A percentile compares a stretch with the other conserved stretches of the same genome.
Conservation (phyloP, 2,888 invertebrate genomes). For the Sabatieria punctata region DNA sequence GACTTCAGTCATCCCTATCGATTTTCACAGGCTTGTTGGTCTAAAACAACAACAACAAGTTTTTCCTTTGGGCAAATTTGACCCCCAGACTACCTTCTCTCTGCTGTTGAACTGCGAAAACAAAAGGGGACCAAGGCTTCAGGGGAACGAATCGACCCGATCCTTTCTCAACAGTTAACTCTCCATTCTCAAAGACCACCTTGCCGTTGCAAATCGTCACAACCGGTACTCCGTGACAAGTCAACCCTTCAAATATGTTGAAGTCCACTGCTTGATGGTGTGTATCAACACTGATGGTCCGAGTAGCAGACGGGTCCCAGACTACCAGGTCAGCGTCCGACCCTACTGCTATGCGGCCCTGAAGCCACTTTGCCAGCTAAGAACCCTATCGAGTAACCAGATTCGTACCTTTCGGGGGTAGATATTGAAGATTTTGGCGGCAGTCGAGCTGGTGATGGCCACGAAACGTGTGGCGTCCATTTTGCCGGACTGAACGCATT, state of each 20-base stretch:
- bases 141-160: slow-evolving; percentile 69
- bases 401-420: slow-evolving; percentile 62
- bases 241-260: slow-evolving; percentile 87
- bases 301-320: slow-evolving; percentile 73
- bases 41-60: too few relatives aligned
- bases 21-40: too few relatives aligned
- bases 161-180: slow-evolving; percentile 39
- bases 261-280: slow-evolving; percentile 86
- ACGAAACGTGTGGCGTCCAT: slow-evolving; percentile 86
- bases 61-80: too few relatives aligned
- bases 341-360: slow-evolving; percentile 72
- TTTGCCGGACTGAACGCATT: slow-evolving; percentile 61
- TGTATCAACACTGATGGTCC: slow-evolving; percentile 70
- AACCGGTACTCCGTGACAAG: slow-evolving; percentile 74
- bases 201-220: slow-evolving; percentile 78
- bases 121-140: slow-evolving; percentile 52
- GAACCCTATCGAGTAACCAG: too few relatives aligned
- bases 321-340: slow-evolving; percentile 92
- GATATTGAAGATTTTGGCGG: slow-evolving; percentile 86
- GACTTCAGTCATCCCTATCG: too few relatives aligned
- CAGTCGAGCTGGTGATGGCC: slow-evolving; percentile 77
- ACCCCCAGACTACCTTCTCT: too few relatives aligned
- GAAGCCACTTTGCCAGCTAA: too few relatives aligned
- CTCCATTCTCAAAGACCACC: slow-evolving; percentile 67
- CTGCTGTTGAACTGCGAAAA: slow-evolving; percentile 47